Evolutionary conservation across 2,888 invertebrate genomes (phyloP).

Genomic region (Sympetrum striolatum): DNA sequence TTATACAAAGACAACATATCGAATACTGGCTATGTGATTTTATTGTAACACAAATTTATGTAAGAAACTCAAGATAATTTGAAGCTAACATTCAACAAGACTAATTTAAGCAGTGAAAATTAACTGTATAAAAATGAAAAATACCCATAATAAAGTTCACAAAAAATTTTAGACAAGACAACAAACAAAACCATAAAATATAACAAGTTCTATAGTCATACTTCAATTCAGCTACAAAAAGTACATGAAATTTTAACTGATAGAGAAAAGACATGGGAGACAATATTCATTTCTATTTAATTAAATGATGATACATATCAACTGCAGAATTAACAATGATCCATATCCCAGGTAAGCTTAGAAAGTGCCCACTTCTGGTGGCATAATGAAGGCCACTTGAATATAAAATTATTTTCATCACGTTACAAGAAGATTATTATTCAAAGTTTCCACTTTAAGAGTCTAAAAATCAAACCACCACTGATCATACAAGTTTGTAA

Average conservation of each 20-base stretch:
- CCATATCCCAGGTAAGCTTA: background rate
- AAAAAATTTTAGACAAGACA: background rate
- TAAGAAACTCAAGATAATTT: background rate
- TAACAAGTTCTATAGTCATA: background rate
- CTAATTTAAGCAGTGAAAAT: background rate
- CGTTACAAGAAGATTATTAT: background rate
- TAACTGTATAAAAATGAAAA: background rate
- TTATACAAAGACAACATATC: background rate
- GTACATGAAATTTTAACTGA: background rate
- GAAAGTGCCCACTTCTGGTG: background rate
- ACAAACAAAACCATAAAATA: background rate
- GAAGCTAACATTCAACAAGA: background rate
- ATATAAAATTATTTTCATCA: conserved; percentile 4
- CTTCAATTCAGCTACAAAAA: background rate
- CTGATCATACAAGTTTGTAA: conserved; percentile 63
- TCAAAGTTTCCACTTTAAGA: background rate
- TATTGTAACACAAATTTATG: too few species aligned
- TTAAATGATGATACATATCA: background rate
- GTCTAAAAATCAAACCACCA: background rate
- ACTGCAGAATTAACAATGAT: background rate
- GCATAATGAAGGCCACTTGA: conserved; percentile 31
- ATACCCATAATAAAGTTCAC: background rate
- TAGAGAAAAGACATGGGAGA: background rate
- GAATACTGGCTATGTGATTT: background rate
- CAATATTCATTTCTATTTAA: background rate